A percentile compares a stretch with the other conserved stretches of the same genome.
phyloP scores from a whole-genome alignment of 2,113 vertebrate genomes.

The Brachionichthys hirsutus region DNA sequence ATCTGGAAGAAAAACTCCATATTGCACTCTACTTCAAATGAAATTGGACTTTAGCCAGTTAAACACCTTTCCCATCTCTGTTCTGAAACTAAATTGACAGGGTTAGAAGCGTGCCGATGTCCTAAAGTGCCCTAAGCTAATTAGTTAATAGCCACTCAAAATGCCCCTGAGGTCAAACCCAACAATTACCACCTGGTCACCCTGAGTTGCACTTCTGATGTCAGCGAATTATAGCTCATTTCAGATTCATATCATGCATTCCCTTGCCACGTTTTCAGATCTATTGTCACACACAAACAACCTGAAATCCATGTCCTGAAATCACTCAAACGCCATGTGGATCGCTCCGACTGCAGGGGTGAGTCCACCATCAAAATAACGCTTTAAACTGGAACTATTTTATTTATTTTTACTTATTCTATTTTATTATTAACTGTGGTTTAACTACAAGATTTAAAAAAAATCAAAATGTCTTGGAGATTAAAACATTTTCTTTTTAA shows the following conservation, averaged over 20 bases:
- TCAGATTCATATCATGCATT: slow-evolving; percentile 51
- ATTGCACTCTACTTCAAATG: not conserved
- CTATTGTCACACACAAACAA: slow-evolving; percentile 19
- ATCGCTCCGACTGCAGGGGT: not conserved
- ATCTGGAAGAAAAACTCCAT: slow-evolving; percentile 1
- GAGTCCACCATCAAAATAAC: not conserved
- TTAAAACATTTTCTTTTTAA: too few relatives aligned
- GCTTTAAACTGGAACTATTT: slow-evolving; percentile 20
- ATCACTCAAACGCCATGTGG: not conserved
- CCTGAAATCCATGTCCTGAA: slow-evolving; percentile 3
- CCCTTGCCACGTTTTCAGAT: slow-evolving; percentile 19
- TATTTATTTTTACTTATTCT: too few relatives aligned
- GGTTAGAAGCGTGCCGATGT: slow-evolving; percentile 33
- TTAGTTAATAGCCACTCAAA: slow-evolving; percentile 25
- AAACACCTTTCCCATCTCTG: slow-evolving; percentile 41
- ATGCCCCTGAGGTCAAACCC: slow-evolving; percentile 36
- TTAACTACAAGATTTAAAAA: too few relatives aligned
- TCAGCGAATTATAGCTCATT: slow-evolving; percentile 50
- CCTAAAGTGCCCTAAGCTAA: slow-evolving; percentile 40
- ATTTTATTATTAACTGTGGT: too few relatives aligned
- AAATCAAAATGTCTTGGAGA: too few relatives aligned
- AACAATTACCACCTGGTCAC: slow-evolving; percentile 31
- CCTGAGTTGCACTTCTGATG: slow-evolving; percentile 32
- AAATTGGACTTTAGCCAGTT: slow-evolving; percentile 38
- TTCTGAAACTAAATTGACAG: slow-evolving; percentile 34